Evolutionary conservation across 2,888 invertebrate species (phyloP), one percentile per base, ranked within the genome.

Genomic region (Euphydryas editha): DNA sequence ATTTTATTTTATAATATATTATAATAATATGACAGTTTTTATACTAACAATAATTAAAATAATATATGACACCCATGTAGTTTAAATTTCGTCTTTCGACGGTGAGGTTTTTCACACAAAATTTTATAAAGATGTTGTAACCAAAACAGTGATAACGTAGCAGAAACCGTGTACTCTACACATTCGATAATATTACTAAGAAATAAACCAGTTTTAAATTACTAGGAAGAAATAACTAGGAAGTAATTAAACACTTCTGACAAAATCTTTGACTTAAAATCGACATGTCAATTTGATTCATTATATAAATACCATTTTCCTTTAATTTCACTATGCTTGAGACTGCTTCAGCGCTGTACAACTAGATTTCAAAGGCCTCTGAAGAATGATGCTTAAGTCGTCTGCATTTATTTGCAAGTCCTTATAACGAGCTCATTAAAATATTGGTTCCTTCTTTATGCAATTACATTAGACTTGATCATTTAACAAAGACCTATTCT

Each of bases 401-500:
- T 65, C 62, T 70, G 69, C 67, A 62, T 67, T 69, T 65, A 65
- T 69, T 69, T 71, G 64, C 56, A 49, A 66, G 44, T 62, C 46
- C 65, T 69, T 54, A 65, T 69, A 71, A 71, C 64, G 60, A 72
- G 71, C 68, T 72, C 69, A 67, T 72, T 72, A 72, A 71, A 69
- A 68, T 68, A 64, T 66, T 65, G 67, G 67, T 67, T 59, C 39
- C 62, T 62, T 62, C 17, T 24, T 51, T 55, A 59, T 65, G 54
- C 30, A 61, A 17, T 61, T 55, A 30, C 36, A n/a, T 57, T 30
- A 30, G 30, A 30, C 30, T 30, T 30, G 30, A 30, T 30, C 30
- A 30, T 30, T 30, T 30, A 30, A 30, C 30, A 30, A 30, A 30
- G 30, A 30, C 30, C 1, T 3, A 30, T 30, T 30, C 8, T 30